phyloP scores from a whole-genome alignment of 2,113 vertebrate species.

The Tupaia chinensis region DNA sequence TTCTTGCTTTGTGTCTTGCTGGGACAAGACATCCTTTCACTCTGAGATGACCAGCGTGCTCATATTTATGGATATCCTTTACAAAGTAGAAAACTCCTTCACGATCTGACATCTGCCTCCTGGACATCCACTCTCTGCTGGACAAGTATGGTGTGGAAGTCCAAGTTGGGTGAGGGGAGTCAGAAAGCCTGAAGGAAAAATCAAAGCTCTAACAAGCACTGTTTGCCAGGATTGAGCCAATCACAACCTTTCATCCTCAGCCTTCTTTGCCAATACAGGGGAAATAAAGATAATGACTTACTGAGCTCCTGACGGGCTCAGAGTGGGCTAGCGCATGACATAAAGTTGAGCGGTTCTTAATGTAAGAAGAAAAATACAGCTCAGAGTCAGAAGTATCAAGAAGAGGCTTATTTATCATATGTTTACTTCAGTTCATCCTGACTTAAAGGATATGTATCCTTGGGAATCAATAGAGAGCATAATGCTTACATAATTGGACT shows the following conservation, averaged over 20 bases:
- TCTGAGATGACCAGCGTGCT: neutral
- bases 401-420: neutral
- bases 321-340: neutral
- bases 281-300: neutral
- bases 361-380: neutral
- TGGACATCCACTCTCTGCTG: neutral
- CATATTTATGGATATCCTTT: neutral
- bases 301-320: neutral
- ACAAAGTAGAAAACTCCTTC: neutral
- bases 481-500: no score
- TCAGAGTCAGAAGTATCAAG: neutral
- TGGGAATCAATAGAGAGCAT: neutral
- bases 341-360: neutral
- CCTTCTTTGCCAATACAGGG: neutral
- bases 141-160: neutral
- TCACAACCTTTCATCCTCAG: neutral
- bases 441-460: neutral
- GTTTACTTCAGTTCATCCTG: neutral
- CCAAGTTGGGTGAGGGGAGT: neutral
- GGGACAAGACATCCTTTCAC: neutral
- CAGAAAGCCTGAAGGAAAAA: neutral
- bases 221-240: neutral
- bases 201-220: neutral
- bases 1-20: neutral
- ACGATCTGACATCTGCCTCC: neutral